Conservation (phyloP, 2,888 invertebrate species). For the Xiphydria camelus region DNA sequence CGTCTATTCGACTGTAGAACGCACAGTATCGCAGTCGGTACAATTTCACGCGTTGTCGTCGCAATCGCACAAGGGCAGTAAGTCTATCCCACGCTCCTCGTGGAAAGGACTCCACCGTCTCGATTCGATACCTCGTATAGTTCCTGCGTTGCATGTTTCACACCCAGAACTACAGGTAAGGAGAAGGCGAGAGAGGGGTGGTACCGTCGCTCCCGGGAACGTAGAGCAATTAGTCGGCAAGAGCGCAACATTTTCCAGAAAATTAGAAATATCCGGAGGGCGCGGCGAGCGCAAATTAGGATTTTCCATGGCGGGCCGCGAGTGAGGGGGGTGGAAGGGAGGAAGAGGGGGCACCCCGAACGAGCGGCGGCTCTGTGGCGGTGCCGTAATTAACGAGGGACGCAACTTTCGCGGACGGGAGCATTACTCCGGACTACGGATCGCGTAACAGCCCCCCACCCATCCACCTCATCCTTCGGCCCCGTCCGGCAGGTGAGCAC, state of each 20-base stretch:
- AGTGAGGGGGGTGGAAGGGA: constrained; percentile 6
- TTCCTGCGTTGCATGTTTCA: no score
- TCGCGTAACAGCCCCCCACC: constrained; percentile 20
- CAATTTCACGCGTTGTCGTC: no score
- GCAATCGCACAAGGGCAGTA: no score
- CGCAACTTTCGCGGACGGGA: constrained; percentile 28
- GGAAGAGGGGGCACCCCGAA: background rate
- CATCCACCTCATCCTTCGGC: background rate
- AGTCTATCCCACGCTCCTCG: no score
- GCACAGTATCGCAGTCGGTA: no score
- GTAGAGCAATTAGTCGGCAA: background rate
- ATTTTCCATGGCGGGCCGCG: constrained; percentile 28
- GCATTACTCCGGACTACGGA: constrained; percentile 36
- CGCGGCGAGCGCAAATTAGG: constrained; percentile 28
- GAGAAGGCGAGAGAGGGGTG: background rate
- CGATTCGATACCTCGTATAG: no score
- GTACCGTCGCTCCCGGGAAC: background rate
- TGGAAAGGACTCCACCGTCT: no score
- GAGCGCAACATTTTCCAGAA: constrained; percentile 14
- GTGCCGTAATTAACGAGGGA: constrained; percentile 39
- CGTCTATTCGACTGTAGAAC: no score
- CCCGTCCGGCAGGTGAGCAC: constrained; percentile 2
- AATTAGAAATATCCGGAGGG: constrained; percentile 29
- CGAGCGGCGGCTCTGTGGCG: no score
- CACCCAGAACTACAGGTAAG: no score